A percentile compares a stretch with the other conserved stretches of the same genome.
These are phyloP conservation scores for Drosophila bocki DNA, from an alignment of 1,140 invertebrate genomes.

Conservation along the genomic window DNA sequence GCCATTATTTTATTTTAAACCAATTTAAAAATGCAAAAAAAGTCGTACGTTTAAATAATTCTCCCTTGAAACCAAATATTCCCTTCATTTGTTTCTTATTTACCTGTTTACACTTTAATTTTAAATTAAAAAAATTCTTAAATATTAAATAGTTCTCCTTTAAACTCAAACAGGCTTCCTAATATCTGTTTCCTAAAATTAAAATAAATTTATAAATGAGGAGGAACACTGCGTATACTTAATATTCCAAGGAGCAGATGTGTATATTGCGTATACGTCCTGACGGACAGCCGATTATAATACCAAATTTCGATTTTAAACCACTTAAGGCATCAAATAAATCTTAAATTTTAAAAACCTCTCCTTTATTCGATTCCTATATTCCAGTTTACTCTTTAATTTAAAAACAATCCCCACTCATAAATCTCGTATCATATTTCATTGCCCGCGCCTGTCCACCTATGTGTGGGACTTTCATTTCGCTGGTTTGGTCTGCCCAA, in stretches of 20 bases:
- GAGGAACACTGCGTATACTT: background rate
- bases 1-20: background rate
- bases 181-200: background rate
- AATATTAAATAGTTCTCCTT: background rate
- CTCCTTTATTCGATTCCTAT: background rate
- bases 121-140: background rate
- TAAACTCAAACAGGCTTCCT: too few species aligned
- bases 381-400: too few species aligned
- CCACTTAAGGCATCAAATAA: too few species aligned
- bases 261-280: conserved; percentile 4
- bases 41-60: background rate
- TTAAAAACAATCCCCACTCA: background rate
- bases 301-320: background rate
- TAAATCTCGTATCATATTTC: too few species aligned
- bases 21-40: background rate
- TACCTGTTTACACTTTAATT: background rate
- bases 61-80: background rate
- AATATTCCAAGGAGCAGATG: background rate
- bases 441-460: conserved; percentile 7
- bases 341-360: background rate
- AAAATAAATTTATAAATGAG: too few species aligned
- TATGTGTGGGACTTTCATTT: conserved; percentile 64
- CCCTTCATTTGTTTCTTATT: too few species aligned
- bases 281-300: background rate
- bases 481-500: conserved; percentile 34